phyloP scores from a whole-genome alignment of 2,797 vertebrate species.

The Cygnus olor region DNA sequence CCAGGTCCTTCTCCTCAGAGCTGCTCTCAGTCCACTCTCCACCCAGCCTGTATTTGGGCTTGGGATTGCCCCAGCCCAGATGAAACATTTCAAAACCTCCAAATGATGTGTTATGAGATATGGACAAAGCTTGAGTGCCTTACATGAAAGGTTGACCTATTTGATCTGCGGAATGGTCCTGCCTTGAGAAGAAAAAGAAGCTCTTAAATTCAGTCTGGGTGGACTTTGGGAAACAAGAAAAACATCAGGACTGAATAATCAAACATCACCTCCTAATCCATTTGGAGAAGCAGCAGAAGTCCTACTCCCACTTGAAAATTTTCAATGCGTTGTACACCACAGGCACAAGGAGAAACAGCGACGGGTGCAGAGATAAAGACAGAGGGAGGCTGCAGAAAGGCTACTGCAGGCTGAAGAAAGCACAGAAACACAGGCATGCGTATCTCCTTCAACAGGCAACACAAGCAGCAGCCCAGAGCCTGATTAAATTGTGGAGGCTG shows the following conservation, averaged over 20 bases:
- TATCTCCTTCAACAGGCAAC: background rate
- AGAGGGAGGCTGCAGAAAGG: background rate
- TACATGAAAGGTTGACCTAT: too few species aligned
- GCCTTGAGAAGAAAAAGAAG: background rate
- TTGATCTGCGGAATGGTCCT: too few species aligned
- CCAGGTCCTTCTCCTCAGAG: too few species aligned
- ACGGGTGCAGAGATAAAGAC: background rate
- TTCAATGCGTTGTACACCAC: background rate
- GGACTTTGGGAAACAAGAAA: background rate
- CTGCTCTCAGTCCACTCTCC: too few species aligned
- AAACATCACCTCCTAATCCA: background rate
- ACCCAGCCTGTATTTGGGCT: too few species aligned
- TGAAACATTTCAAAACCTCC: background rate
- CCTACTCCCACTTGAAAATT: background rate
- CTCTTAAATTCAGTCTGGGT: background rate
- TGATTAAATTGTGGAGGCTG: constrained; percentile 7
- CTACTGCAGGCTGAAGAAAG: background rate
- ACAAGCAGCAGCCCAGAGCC: background rate
- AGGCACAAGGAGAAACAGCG: background rate
- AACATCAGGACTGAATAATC: background rate
- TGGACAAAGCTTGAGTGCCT: too few species aligned
- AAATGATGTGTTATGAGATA: background rate
- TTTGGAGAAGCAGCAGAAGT: background rate
- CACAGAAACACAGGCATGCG: background rate
- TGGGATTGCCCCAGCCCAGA: too few species aligned